Percentiles rank a stretch among this genome's conserved stretches.
These are phyloP conservation scores for Clepsis dumicolana DNA, from an alignment of 2,888 invertebrate genomes.

Conservation along the genomic window DNA sequence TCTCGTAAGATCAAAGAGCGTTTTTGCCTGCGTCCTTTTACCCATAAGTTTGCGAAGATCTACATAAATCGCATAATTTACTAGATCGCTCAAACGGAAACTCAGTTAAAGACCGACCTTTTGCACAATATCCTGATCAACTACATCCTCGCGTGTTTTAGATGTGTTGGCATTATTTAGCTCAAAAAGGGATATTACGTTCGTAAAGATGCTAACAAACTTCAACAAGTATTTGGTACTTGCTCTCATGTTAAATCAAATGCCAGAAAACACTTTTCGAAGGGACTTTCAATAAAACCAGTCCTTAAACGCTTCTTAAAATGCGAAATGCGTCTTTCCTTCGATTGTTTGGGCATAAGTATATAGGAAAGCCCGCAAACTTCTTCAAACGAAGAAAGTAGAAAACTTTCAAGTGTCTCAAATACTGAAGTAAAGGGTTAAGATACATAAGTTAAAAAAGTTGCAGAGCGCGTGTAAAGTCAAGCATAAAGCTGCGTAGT, in stretches of 20 bases:
- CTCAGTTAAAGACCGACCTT: constrained; percentile 62
- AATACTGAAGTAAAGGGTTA: not conserved
- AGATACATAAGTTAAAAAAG: not conserved
- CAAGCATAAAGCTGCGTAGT: constrained; percentile 51
- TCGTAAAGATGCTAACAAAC: not conserved
- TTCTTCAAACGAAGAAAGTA: not conserved
- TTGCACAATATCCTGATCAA: constrained; percentile 66
- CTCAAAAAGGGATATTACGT: not conserved
- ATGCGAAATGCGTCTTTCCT: not conserved
- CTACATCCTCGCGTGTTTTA: constrained; percentile 47
- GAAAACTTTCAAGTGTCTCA: not conserved
- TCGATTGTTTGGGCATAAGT: not conserved
- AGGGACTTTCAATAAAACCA: not conserved
- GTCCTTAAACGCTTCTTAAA: not conserved
- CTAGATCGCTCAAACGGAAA: constrained; percentile 63
- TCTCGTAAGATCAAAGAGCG: not conserved
- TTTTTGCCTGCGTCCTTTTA: constrained; percentile 1
- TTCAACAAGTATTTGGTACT: too few species aligned
- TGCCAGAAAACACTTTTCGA: not conserved
- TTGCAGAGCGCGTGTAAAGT: constrained; percentile 21
- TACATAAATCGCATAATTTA: constrained; percentile 63
- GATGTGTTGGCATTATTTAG: not conserved
- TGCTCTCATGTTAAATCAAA: too few species aligned
- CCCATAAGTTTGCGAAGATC: constrained; percentile 52
- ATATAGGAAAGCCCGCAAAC: not conserved